phyloP scores from a whole-genome alignment of 2,797 vertebrate genomes.

The Clarias pachynema region DNA sequence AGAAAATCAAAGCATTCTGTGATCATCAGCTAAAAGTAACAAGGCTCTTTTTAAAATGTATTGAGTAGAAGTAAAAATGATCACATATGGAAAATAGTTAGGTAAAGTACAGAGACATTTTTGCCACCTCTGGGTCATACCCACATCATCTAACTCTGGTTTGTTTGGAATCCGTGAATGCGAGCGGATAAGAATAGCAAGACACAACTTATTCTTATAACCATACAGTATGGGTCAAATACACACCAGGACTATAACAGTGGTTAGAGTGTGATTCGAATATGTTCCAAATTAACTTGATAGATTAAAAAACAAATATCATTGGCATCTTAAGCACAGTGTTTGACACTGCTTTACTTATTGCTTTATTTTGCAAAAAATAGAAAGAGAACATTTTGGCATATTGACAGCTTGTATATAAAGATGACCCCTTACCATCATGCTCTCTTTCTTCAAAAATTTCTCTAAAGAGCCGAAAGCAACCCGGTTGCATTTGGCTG shows the following conservation, averaged over 20 bases:
- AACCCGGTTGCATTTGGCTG: neutral
- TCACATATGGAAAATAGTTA: too few species aligned
- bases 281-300: neutral
- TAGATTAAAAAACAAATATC: neutral
- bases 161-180: neutral
- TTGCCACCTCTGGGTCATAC: too few species aligned
- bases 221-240: neutral
- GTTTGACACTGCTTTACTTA: neutral
- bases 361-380: too few species aligned
- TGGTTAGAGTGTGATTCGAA: neutral
- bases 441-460: too few species aligned
- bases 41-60: too few species aligned
- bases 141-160: neutral
- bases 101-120: too few species aligned
- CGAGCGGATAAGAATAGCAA: neutral
- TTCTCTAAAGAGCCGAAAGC: neutral
- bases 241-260: neutral
- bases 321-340: neutral
- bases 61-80: too few species aligned
- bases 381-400: neutral
- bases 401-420: neutral
- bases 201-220: neutral
- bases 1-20: too few species aligned
- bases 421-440: too few species aligned
- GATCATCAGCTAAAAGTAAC: too few species aligned